phyloP scores from a whole-genome alignment of 2,797 vertebrate species.

The Chrosomus eos region DNA sequence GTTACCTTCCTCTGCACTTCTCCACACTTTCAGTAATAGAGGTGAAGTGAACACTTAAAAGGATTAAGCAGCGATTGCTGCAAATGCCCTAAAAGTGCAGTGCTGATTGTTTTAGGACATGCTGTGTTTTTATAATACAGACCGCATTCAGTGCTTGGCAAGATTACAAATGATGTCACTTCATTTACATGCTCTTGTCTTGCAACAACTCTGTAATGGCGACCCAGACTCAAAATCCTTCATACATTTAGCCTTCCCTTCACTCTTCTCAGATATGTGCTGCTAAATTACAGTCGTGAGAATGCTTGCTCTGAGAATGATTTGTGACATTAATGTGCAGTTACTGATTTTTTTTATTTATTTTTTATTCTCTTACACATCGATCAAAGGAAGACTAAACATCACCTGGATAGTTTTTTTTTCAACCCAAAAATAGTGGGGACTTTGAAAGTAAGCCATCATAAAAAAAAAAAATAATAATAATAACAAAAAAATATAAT shows the following conservation, averaged over 20 bases:
- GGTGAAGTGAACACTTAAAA: constrained; percentile 37
- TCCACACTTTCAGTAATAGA: constrained; percentile 28
- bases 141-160: not conserved
- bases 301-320: not conserved
- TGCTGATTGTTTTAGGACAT: constrained; percentile 24
- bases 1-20: not conserved
- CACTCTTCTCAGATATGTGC: not conserved
- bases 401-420: not conserved
- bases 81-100: constrained; percentile 17
- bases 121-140: constrained; percentile 28
- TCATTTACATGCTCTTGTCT: not conserved
- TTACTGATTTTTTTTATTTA: not conserved
- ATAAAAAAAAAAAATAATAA: not conserved
- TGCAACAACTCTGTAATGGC: not conserved
- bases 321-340: not conserved
- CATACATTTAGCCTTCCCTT: not conserved
- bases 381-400: not conserved
- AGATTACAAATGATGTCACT: constrained; percentile 4
- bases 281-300: not conserved
- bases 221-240: not conserved
- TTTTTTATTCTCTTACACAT: rapidly evolving
- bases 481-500: not conserved
- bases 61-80: constrained; percentile 17
- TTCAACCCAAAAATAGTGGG: not conserved
- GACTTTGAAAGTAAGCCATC: not conserved